Base-by-base conservation (phyloP, 1,140 invertebrate species). In the Drosophila obscura region DNA sequence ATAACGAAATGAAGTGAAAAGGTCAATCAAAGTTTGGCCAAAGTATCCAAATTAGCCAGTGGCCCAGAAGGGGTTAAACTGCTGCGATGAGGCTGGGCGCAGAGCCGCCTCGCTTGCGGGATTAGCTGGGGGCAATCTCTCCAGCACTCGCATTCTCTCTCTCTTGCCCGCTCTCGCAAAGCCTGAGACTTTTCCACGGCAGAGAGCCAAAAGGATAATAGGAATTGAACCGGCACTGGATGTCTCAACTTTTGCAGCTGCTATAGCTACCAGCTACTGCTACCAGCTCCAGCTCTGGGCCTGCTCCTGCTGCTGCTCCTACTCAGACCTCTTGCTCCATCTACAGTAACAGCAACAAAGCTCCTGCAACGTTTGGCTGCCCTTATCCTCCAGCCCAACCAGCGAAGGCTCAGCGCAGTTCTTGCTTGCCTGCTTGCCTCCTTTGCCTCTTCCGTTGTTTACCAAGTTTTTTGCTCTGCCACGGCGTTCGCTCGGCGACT, bases 181-280 rank as follows among this genome's bases (percentile, higher is more conserved):
- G 58, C 62, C 62, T 31, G 51, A 52, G 50, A 71, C 62, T 73
- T 71, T 77, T 48, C 46, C 8, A 16, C 46, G 50, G 51, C 45
- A 35, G 41, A 31, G 39, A 73, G 69, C 46, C 68, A 66, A 83
- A 75, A 71, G 87, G 84, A 87, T 82, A 90, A 85, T 77, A 75
- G 71, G 73, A 84, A 90, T 90, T 80, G 75, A 81, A 73, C 58
- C 68, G 67, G 69, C 51, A 46, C 28, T 58, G 69, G 77, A 73
- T 82, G 85, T 67, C 77, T 68, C 65, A 59, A 87, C 82, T 87
- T 80, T 57, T 77, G 62, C 68, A 82, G 79, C 61, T 62, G 57
- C 58, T 61, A 5, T 39, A 16, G 45, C 53, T 35, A 24, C 31
- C 35, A 39, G 35, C 11, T 5, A 39, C 35, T 13, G 35, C 31